A percentile compares a stretch with the other conserved stretches of the same genome.
phyloP scores from a whole-genome alignment of 92 coral and sea anemone genomes.

The Diadumene lineata region DNA sequence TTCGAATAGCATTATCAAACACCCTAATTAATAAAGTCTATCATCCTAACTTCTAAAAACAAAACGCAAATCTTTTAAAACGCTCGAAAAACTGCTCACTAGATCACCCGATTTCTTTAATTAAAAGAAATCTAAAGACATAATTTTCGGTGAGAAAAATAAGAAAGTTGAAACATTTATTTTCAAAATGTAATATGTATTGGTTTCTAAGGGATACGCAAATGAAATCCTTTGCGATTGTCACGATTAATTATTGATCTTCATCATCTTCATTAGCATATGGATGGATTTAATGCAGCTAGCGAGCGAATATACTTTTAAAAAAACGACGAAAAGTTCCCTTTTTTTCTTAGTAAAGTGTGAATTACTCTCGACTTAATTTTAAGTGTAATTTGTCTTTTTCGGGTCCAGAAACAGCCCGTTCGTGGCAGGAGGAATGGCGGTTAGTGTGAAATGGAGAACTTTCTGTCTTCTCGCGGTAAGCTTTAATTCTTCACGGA shows the following conservation, averaged over 20 bases:
- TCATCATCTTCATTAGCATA: slow-evolving; percentile 28
- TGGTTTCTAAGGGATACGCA: slow-evolving; percentile 12
- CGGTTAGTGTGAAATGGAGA: not conserved
- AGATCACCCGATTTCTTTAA: no score
- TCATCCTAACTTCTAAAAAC: not conserved
- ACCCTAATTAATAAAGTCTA: not conserved
- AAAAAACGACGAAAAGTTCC: not conserved
- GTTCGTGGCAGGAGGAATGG: not conserved
- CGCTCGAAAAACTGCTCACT: no score
- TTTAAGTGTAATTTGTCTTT: not conserved
- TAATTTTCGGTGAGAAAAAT: not conserved
- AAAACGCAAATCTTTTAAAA: not conserved
- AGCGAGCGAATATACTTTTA: not conserved
- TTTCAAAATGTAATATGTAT: not conserved
- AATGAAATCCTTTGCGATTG: slow-evolving; percentile 10
- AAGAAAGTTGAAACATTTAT: not conserved
- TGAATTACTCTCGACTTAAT: not conserved
- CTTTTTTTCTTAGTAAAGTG: not conserved
- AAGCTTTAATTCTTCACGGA: not conserved
- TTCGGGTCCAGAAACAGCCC: not conserved
- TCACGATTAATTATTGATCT: slow-evolving; percentile 26
- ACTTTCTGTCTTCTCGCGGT: not conserved
- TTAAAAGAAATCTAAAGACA: no score
- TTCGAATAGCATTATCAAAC: not conserved
- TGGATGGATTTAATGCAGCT: not conserved